Base-by-base conservation (phyloP, 2,797 vertebrate genomes). In the Tenualosa ilisha region DNA sequence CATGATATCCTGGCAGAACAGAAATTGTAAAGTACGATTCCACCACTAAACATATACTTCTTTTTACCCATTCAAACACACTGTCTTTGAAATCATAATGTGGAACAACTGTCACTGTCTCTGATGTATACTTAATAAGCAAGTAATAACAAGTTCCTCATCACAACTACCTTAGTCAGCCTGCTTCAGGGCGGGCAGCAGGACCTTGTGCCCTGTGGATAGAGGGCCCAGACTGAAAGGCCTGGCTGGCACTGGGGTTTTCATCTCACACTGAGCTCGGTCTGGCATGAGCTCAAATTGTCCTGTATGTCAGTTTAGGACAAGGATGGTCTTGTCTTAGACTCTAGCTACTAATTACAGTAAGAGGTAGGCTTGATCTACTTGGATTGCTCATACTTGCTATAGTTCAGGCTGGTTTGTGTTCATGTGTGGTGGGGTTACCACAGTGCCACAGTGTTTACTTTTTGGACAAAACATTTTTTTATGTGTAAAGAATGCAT, bases 1-100 rank as follows among this genome's bases (percentile, higher is more conserved):
- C 40, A 22, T 46, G n/a, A 82, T 82, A 40, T 82, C 53, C 81
- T 79, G 72, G 72, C 72, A 79, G 7, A 43, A 46, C 40, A 79
- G 72, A 79, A 79, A 43, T 46, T 46, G 15, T 79, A 79, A 79
- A 46, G 40, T 22, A 79, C 15, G 72, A 79, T 43, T 37, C 26
- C 26, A 43, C 72, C 72, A 46, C 72, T 79, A 79, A 79, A 79
- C 15, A 79, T 46, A 79, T 79, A 17, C 37, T 43, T 31, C 68
- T 43, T 79, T 40, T 46, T 40, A 79, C 72, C 17, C 72, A 79
- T 15, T 17, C 17, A 46, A 63, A n/a, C 37, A 22, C 6, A 17
- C 31, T 6, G 15, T 79, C 72, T 79, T 79, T 79, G 72, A 79
- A 63, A 63, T 63, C 2, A 9, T 7, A n/a, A 79, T 40, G 40